Base-by-base conservation (phyloP, 1,140 invertebrate species). In the Goniozus legneri region DNA sequence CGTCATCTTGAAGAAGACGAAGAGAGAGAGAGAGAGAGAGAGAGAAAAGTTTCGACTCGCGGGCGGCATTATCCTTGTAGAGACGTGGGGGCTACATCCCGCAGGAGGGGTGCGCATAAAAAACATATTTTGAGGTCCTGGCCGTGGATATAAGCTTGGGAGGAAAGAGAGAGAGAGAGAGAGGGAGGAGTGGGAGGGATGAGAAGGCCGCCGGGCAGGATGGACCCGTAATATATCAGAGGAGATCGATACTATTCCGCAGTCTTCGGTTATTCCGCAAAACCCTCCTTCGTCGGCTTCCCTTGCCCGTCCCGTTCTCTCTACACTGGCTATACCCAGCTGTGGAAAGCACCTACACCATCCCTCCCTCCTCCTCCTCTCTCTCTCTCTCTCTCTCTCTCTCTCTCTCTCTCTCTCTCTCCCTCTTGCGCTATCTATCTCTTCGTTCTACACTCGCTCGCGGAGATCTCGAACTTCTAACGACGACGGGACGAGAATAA, bases 211-310 rank as follows among this genome's bases (percentile, higher is more conserved):
- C 51, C 61, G 50, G 64, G 64, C 69, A 65, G 71, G 63, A 66
- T 72, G 73, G 72, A 75, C 71, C 57, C 13, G 64, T 71, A 75
- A 75, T 76, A 75, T 69, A 76, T 76, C 73, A 73, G 73, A 65
- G 54, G 60, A 68, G 68, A 75, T 75, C 71, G 71, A 75, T 75
- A 74, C 65, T 64, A 64, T 63, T 64, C 65, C 61, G 58, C 65
- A 65, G 66, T 67, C 61, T 68, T 67, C 59, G 62, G 58, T 67
- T 65, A 67, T 69, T 67, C 69, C n/a, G n/a, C n/a, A n/a, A n/a
- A n/a, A n/a, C n/a, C n/a, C n/a, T n/a, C n/a, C n/a, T n/a, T n/a
- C n/a, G n/a, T n/a, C n/a, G n/a, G n/a, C n/a, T n/a, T n/a, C n/a
- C n/a, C n/a, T n/a, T n/a, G n/a, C n/a, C n/a, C n/a, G n/a, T n/a